Evolutionary conservation across 2,888 invertebrate genomes (phyloP).

Genomic region (Prosopocoilus inquinatus): DNA sequence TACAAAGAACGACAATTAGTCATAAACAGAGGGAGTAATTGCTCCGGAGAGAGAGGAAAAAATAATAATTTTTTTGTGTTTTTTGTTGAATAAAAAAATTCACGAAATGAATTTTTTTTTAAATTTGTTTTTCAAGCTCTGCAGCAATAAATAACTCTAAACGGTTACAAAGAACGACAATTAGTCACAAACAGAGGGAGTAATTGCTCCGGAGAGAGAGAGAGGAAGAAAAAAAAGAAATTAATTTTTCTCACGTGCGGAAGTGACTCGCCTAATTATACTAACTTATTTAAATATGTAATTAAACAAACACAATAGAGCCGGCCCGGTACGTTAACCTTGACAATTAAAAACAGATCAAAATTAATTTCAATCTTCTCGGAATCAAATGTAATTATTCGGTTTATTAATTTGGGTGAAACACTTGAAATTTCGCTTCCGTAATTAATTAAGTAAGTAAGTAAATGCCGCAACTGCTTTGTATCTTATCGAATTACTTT

Average conservation of each 20-base stretch:
- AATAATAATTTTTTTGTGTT: no score
- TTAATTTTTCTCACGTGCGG: constrained; percentile 26
- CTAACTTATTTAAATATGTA: constrained; percentile 29
- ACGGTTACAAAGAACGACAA: not conserved
- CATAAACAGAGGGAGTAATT: not conserved
- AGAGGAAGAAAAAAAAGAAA: not conserved
- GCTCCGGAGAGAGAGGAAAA: no score
- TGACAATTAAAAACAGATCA: constrained; percentile 33
- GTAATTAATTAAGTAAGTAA: no score
- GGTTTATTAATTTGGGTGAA: not conserved
- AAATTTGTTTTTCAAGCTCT: no score
- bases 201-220: not conserved
- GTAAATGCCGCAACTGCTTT: no score
- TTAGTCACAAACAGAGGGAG: constrained; percentile 1
- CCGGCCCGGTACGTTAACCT: constrained; percentile 21
- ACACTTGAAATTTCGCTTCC: not conserved
- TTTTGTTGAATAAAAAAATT: no score
- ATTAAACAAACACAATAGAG: constrained; percentile 36
- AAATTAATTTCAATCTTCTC: constrained; percentile 23
- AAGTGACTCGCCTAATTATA: constrained; percentile 21
- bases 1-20: not conserved
- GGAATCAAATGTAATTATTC: constrained; percentile 4
- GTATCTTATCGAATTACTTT: no score
- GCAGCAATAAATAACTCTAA: not conserved
- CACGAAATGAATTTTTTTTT: no score